These are phyloP conservation scores for Macquaria australasica DNA, from an alignment of 2,113 vertebrate genomes.

Conservation along the genomic window DNA sequence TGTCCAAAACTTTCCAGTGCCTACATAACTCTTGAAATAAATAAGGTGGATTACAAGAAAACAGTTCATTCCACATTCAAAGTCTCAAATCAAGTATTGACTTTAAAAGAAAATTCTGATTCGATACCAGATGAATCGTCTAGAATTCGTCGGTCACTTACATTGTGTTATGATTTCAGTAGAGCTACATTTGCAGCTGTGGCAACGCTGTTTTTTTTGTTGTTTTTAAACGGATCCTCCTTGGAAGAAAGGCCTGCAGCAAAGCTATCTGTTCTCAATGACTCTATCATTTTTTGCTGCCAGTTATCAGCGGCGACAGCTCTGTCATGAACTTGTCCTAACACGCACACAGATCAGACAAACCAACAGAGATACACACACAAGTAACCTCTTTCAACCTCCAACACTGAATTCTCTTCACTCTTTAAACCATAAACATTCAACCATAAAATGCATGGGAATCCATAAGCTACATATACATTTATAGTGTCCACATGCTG, in stretches of 20 bases:
- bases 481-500: neutral
- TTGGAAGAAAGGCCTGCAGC: neutral
- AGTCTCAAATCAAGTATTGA: neutral
- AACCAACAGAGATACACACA: slow-evolving; percentile 18
- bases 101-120: no score
- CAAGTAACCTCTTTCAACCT: slow-evolving; percentile 23
- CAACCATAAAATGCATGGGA: neutral
- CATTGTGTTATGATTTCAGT: neutral
- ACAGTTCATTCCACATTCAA: neutral
- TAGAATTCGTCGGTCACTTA: no score
- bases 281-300: slow-evolving; percentile 18
- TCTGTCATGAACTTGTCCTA: neutral
- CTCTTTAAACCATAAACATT: neutral
- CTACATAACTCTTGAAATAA: neutral
- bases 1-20: neutral
- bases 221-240: neutral
- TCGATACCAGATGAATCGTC: neutral
- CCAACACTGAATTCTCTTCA: slow-evolving; percentile 7
- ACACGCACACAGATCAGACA: slow-evolving; percentile 38
- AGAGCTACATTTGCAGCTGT: neutral
- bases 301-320: slow-evolving; percentile 17
- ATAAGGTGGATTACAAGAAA: neutral
- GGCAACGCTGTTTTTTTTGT: slow-evolving; percentile 7
- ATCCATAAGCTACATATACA: neutral
- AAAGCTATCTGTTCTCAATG: neutral